Conservation (phyloP, 2,113 vertebrate genomes). For the Notothenia coriiceps region DNA sequence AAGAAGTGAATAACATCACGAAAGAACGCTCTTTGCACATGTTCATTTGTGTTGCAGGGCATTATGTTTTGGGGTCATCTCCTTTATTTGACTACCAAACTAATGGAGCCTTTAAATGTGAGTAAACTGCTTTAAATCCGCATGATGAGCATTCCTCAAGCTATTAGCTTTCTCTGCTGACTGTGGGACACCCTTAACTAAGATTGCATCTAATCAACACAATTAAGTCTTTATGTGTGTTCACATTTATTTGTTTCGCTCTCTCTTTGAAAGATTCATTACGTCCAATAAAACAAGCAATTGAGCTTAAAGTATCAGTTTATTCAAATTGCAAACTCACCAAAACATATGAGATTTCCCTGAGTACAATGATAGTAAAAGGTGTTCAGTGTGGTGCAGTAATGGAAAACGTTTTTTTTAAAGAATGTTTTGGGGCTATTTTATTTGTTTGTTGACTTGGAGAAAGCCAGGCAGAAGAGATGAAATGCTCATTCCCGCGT, state of each 20-base stretch:
- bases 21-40: background rate
- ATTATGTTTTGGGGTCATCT: constrained; percentile 16
- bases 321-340: background rate
- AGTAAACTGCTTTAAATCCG: constrained; percentile 9
- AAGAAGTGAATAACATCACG: constrained; percentile 19
- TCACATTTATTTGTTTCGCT: background rate
- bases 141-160: background rate
- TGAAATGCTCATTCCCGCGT: too few relatives aligned
- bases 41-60: constrained; percentile 23
- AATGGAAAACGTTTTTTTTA: background rate
- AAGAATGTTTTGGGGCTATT: background rate
- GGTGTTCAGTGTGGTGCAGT: too few relatives aligned
- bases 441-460: background rate
- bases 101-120: background rate
- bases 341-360: background rate
- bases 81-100: background rate
- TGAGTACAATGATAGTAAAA: background rate
- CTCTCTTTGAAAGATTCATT: background rate
- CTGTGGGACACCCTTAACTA: background rate
- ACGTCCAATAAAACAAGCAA: background rate
- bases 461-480: background rate
- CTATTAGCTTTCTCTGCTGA: constrained; percentile 8
- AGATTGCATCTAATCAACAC: background rate
- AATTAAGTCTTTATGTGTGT: background rate
- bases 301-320: background rate